A percentile compares a stretch with the other conserved stretches of the same genome.
These are phyloP conservation scores for Anisognathus igniventris DNA, from an alignment of 2,797 vertebrate genomes.

Conservation along the genomic window DNA sequence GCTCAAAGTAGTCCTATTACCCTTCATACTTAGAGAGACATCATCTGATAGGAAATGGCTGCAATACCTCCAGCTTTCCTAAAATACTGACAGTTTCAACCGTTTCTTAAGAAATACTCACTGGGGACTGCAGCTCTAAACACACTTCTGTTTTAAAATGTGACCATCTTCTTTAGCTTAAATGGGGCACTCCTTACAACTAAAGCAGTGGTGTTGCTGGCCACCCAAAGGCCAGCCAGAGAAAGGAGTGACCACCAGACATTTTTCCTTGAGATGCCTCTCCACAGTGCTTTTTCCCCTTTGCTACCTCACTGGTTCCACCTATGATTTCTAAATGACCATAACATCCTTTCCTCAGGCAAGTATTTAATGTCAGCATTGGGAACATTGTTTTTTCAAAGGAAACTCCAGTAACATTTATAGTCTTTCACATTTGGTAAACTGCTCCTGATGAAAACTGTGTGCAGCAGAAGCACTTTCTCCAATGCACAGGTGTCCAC, in stretches of 20 bases:
- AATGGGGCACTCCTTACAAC: background rate
- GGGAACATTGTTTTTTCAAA: background rate
- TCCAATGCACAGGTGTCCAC: background rate
- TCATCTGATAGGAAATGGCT: slow-evolving; percentile 60
- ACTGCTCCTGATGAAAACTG: background rate
- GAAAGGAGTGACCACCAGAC: background rate
- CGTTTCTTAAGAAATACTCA: slow-evolving; percentile 58
- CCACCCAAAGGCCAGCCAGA: background rate
- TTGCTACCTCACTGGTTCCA: background rate
- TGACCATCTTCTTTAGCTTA: background rate
- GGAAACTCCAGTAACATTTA: background rate
- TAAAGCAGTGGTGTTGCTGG: background rate
- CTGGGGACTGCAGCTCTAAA: slow-evolving; percentile 14
- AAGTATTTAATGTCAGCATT: background rate
- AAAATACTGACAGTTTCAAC: slow-evolving; percentile 54
- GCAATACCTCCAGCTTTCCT: slow-evolving; percentile 55
- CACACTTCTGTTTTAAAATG: slow-evolving; percentile 31
- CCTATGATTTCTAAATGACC: background rate
- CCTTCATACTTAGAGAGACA: background rate
- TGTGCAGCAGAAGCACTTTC: background rate
- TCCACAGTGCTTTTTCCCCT: background rate
- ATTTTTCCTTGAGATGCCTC: background rate
- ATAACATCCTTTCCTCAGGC: background rate
- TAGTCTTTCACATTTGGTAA: background rate
- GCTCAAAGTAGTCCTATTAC: background rate